Percentiles rank a stretch among this genome's conserved stretches.
These are phyloP conservation scores for Aphaenogaster rudis DNA, from an alignment of 1,140 invertebrate genomes.

Conservation along the genomic window DNA sequence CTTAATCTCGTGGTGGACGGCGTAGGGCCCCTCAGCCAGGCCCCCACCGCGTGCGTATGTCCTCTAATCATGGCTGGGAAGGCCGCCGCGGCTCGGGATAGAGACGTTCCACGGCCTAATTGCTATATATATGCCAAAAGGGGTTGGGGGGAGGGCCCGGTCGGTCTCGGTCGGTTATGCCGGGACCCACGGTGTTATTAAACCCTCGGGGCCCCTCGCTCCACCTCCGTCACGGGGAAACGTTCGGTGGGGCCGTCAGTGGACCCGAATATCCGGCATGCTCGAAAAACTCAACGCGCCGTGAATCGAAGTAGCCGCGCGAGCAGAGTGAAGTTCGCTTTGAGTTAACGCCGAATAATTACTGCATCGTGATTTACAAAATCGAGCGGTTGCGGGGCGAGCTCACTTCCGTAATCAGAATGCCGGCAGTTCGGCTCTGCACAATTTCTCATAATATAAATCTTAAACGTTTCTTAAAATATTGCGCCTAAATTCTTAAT, in stretches of 20 bases:
- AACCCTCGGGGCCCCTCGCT: constrained; percentile 70
- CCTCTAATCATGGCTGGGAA: constrained; percentile 82
- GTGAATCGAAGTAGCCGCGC: constrained; percentile 53
- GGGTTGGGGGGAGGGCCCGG: constrained; percentile 56
- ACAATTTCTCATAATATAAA: not conserved
- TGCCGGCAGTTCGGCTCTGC: not conserved
- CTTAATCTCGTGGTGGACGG: constrained; percentile 69
- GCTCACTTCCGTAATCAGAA: constrained; percentile 5
- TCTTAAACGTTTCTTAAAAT: not conserved
- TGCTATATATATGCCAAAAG: constrained; percentile 80
- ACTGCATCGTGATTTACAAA: constrained; percentile 51
- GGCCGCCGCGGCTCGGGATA: constrained; percentile 79
- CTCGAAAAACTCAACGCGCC: constrained; percentile 73
- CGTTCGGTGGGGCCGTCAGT: constrained; percentile 57
- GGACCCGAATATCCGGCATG: constrained; percentile 60
- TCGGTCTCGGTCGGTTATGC: constrained; percentile 75
- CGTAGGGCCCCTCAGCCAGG: constrained; percentile 50
- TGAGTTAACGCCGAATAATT: constrained; percentile 56
- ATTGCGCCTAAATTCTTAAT: not conserved
- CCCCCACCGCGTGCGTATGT: constrained; percentile 74
- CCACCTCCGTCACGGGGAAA: constrained; percentile 73
- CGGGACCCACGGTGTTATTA: constrained; percentile 76
- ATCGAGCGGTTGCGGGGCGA: not conserved
- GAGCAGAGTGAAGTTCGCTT: constrained; percentile 35
- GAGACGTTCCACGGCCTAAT: constrained; percentile 82